Evolutionary conservation across 2,113 vertebrate species (phyloP).

Genomic region (Colinus virginianus): DNA sequence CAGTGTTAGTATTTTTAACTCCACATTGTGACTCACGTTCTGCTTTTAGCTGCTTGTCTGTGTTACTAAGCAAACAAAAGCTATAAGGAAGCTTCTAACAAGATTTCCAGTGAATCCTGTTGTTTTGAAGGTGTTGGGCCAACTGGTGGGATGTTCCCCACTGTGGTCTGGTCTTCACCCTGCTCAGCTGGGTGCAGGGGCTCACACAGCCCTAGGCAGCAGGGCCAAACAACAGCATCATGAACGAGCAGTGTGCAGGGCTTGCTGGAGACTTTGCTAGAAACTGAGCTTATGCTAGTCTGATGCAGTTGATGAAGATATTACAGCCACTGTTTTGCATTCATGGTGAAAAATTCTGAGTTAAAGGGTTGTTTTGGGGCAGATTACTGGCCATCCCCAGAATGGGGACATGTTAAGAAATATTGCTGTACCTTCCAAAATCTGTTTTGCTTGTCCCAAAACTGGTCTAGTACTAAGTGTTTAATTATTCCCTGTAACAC

Average conservation of each 20-base stretch:
- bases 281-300: background rate
- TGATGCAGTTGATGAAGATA: background rate
- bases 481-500: background rate
- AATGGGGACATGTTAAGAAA: background rate
- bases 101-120: background rate
- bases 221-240: accelerated
- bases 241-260: background rate
- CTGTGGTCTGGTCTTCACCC: background rate
- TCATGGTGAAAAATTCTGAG: accelerated
- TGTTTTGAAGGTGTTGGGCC: background rate
- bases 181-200: background rate
- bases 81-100: background rate
- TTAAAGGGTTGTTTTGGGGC: background rate
- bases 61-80: background rate
- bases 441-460: background rate
- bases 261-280: background rate
- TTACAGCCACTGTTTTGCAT: background rate
- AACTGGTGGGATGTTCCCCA: background rate
- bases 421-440: background rate
- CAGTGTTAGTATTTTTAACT: background rate
- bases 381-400: background rate
- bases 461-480: background rate
- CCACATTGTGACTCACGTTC: background rate
- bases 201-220: background rate
- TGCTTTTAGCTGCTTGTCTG: background rate